Conservation (phyloP, 2,888 invertebrate genomes). For the Pilophorus perplexus region DNA sequence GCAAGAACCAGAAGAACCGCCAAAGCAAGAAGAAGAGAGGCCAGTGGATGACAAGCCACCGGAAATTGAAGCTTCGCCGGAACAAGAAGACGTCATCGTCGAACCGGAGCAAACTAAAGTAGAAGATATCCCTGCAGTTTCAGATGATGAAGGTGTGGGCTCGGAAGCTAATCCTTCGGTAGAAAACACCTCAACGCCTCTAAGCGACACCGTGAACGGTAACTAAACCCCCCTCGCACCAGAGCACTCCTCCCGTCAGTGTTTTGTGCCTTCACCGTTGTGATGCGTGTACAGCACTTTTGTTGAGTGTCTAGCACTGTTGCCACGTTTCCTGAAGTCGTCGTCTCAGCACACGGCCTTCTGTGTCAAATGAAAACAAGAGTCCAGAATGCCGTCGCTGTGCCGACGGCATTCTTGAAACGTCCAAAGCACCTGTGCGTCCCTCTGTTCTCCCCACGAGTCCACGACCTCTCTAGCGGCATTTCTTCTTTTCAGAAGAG, state of each 20-base stretch:
- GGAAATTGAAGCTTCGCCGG: constrained; percentile 20
- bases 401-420: constrained; percentile 40
- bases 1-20: neutral
- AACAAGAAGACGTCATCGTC: constrained; percentile 19
- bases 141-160: constrained; percentile 45
- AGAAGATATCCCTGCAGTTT: constrained; percentile 33
- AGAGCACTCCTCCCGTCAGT: constrained; percentile 28
- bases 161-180: constrained; percentile 43
- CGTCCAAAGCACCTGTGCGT: constrained; percentile 30
- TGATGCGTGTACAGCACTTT: constrained; percentile 30
- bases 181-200: constrained; percentile 41
- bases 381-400: constrained; percentile 27
- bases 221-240: constrained; percentile 34
- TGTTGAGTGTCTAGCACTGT: constrained; percentile 19
- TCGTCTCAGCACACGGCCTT: constrained; percentile 39
- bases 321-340: constrained; percentile 37
- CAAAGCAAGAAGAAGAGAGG: neutral
- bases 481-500: constrained; percentile 37
- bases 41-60: constrained; percentile 24
- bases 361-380: constrained; percentile 33
- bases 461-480: constrained; percentile 25
- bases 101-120: constrained; percentile 14
- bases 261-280: constrained; percentile 28
- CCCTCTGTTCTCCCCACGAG: constrained; percentile 33
- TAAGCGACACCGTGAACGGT: constrained; percentile 38